Conservation (phyloP, 2,797 vertebrate genomes). For the Acrossocheilus fasciatus region DNA sequence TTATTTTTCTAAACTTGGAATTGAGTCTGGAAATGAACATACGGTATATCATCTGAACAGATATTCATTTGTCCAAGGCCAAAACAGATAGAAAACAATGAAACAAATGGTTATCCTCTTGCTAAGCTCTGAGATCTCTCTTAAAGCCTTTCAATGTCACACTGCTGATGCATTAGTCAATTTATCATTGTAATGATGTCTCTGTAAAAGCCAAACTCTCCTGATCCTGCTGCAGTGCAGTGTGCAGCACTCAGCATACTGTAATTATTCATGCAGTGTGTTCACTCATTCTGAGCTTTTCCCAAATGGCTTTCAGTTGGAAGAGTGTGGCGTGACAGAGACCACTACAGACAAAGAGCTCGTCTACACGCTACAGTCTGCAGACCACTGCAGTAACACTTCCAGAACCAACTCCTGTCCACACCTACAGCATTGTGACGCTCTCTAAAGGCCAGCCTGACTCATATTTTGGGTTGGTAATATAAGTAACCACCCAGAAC, state of each 20-base stretch:
- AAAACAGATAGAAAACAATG: neutral
- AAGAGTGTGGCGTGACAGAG: conserved; percentile 57
- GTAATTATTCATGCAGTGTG: conserved; percentile 59
- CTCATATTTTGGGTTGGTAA: neutral
- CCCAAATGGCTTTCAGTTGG: conserved; percentile 36
- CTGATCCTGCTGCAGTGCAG: conserved; percentile 31
- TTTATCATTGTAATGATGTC: conserved; percentile 19
- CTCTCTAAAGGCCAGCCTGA: neutral
- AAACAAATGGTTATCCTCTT: neutral
- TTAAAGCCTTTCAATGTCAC: neutral
- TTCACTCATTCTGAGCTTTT: conserved; percentile 42
- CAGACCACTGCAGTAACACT: neutral
- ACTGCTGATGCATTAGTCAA: conserved; percentile 8
- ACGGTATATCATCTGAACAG: neutral
- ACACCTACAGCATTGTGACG: neutral
- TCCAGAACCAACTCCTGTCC: neutral
- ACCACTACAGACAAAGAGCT: conserved; percentile 22
- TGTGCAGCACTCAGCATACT: conserved; percentile 19
- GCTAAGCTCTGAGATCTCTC: neutral
- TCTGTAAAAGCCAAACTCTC: conserved; percentile 32
- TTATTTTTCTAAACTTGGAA: neutral
- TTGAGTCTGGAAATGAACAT: neutral
- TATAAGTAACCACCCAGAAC: neutral
- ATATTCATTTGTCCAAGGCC: neutral
- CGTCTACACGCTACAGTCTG: neutral